phyloP scores from a whole-genome alignment of 2,113 vertebrate genomes.

The Catagonus wagneri region DNA sequence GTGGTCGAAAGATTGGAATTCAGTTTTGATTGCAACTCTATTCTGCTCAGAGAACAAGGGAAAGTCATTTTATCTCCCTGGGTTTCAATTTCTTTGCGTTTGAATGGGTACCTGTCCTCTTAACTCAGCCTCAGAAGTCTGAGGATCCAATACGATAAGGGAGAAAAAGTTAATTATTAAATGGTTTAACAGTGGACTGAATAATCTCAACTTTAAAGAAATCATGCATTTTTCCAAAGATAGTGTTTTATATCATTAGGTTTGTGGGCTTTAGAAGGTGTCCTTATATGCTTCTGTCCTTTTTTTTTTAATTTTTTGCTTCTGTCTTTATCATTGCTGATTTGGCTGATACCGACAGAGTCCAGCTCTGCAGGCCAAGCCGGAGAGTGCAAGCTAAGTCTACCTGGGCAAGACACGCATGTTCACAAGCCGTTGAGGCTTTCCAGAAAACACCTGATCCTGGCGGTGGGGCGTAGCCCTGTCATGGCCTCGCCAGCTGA shows the following conservation, averaged over 20 bases:
- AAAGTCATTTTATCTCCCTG: slow-evolving; percentile 41
- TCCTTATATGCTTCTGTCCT: background rate
- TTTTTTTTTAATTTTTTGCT: background rate
- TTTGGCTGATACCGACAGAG: background rate
- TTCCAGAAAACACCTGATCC: background rate
- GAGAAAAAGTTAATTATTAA: background rate
- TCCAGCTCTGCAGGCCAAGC: background rate
- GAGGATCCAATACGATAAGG: slow-evolving; percentile 1
- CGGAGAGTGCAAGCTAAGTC: background rate
- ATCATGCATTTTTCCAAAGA: background rate
- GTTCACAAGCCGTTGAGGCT: background rate
- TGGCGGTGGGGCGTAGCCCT: background rate
- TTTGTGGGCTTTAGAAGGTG: background rate
- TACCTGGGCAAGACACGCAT: background rate
- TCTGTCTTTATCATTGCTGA: background rate
- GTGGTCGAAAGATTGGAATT: background rate
- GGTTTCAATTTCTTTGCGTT: slow-evolving; percentile 20
- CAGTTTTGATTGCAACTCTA: background rate
- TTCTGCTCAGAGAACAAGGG: slow-evolving; percentile 44
- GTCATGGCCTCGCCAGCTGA: no score
- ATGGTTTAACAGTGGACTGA: background rate
- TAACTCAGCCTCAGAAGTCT: slow-evolving; percentile 5
- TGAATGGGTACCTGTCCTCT: background rate
- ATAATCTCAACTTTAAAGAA: background rate
- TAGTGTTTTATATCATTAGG: background rate